These are phyloP conservation scores for Heterodera filipjevi DNA, from an alignment of 2,888 invertebrate genomes.

Conservation along the genomic window DNA sequence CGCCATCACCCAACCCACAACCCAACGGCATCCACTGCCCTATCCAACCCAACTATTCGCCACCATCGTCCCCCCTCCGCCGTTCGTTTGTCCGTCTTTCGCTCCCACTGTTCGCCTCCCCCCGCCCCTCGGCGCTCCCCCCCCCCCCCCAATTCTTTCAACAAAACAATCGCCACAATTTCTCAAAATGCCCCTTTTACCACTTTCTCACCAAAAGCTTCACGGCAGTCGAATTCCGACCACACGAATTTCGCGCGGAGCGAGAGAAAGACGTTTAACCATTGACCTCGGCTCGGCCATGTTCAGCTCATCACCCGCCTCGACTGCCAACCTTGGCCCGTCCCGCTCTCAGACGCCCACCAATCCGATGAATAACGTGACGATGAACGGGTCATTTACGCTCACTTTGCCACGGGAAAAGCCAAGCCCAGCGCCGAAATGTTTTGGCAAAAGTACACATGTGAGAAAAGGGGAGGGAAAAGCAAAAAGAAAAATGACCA, in stretches of 20 bases:
- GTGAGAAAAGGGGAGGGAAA: background rate
- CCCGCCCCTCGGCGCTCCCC: background rate
- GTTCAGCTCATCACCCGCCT: background rate
- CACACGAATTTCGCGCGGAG: background rate
- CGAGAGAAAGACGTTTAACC: constrained; percentile 8
- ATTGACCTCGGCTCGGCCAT: constrained; percentile 14
- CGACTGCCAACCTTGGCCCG: constrained; percentile 12
- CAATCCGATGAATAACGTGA: constrained; percentile 16
- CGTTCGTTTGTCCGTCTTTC: background rate
- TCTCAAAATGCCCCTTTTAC: background rate
- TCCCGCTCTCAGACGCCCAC: constrained; percentile 24
- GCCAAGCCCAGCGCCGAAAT: constrained; percentile 32
- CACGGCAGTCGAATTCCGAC: background rate
- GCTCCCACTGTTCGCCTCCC: background rate
- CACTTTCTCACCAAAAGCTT: background rate
- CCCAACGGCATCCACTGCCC: constrained; percentile 4
- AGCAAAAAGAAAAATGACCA: background rate
- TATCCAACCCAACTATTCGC: background rate
- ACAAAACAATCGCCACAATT: background rate
- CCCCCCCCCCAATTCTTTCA: background rate
- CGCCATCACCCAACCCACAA: background rate
- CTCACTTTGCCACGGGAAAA: constrained; percentile 25
- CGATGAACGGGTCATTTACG: constrained; percentile 26
- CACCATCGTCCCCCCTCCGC: background rate
- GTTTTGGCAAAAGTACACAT: constrained; percentile 36